These are phyloP conservation scores for Eueides isabella DNA, from an alignment of 1,140 invertebrate species.

Conservation along the genomic window DNA sequence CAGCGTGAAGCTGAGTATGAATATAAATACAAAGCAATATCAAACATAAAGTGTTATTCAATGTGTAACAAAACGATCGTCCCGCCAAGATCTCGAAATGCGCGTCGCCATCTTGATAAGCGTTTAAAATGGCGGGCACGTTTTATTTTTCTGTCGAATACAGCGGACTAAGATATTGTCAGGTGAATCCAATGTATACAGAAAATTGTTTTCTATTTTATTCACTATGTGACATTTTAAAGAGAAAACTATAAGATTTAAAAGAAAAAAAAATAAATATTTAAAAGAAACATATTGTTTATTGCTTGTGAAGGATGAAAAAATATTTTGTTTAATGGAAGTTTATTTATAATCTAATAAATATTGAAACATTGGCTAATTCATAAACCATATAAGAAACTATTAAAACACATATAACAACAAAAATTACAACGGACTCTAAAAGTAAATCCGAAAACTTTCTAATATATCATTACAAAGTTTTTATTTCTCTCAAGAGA, in stretches of 20 bases:
- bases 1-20: no score
- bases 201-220: constrained; percentile 7
- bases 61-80: constrained; percentile 40
- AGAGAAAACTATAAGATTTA: not conserved
- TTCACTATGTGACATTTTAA: not conserved
- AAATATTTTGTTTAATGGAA: no score
- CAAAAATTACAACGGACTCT: not conserved
- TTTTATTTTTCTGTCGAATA: constrained; percentile 16
- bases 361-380: no score
- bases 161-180: constrained; percentile 13
- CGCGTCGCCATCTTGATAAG: constrained; percentile 55
- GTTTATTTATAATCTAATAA: no score
- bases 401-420: not conserved
- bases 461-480: constrained; percentile 10
- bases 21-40: constrained; percentile 29
- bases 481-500: not conserved
- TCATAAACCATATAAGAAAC: not conserved
- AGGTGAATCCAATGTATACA: constrained; percentile 3
- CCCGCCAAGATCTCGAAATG: constrained; percentile 43
- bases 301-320: no score
- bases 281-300: no score
- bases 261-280: not conserved
- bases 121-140: constrained; percentile 29
- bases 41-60: constrained; percentile 40
- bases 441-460: constrained; percentile 5